Percentiles rank a stretch among this genome's conserved stretches.
Conservation (phyloP, 2,797 vertebrate species). For the Gymnothorax reevesii region DNA sequence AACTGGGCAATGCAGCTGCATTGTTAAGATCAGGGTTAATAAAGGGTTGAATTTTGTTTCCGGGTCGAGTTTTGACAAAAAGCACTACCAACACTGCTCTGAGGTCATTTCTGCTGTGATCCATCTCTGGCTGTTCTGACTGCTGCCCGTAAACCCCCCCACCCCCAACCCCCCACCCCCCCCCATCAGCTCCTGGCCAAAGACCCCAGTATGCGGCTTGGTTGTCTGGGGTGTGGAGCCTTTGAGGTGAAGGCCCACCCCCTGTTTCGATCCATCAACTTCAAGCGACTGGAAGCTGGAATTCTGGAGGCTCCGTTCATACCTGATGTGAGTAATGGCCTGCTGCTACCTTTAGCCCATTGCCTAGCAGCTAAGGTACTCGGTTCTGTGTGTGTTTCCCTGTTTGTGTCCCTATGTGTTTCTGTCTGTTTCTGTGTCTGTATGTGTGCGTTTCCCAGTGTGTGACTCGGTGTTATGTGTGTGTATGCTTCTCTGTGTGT, state of each 20-base stretch:
- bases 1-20: background rate
- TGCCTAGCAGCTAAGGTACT: too few relatives aligned
- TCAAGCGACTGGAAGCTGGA: slow-evolving; percentile 91
- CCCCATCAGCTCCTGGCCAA: slow-evolving; percentile 83
- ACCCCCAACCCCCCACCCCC: too few relatives aligned
- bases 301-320: slow-evolving; percentile 91
- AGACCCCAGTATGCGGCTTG: slow-evolving; percentile 84
- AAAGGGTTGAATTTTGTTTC: background rate
- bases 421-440: background rate
- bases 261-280: slow-evolving; percentile 91
- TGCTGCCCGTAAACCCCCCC: too few relatives aligned
- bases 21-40: background rate
- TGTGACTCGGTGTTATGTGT: background rate
- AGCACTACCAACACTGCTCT: background rate
- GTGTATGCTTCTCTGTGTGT: too few relatives aligned
- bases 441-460: background rate
- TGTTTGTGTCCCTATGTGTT: too few relatives aligned
- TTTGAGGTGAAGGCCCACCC: slow-evolving; percentile 87
- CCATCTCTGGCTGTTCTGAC: background rate
- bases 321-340: slow-evolving; percentile 85
- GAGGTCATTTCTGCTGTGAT: slow-evolving; percentile 3
- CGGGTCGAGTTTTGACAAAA: background rate
- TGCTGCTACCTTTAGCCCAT: too few relatives aligned
- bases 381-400: background rate
- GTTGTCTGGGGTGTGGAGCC: slow-evolving; percentile 82